Percentiles rank a stretch among this genome's conserved stretches.
Conservation (phyloP, 2,888 invertebrate species). For the Deroplatys truncata region DNA sequence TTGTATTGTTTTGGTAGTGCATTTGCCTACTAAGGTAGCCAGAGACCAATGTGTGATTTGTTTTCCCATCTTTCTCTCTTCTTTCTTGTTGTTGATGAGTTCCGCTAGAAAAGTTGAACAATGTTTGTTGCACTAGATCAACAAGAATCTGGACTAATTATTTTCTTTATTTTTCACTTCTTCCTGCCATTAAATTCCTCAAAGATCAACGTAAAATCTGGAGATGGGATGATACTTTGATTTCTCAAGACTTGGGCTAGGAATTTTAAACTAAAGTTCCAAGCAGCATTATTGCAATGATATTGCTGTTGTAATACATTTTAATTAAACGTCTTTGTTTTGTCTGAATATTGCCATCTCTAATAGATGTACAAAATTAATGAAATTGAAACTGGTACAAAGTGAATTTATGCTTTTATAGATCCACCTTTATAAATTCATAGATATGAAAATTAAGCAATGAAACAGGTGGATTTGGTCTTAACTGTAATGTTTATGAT, state of each 20-base stretch:
- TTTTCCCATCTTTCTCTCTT: conserved; percentile 6
- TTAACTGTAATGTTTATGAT: background rate
- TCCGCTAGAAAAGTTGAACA: conserved; percentile 24
- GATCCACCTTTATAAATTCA: background rate
- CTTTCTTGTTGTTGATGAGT: conserved; percentile 22
- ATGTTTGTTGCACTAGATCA: conserved; percentile 28
- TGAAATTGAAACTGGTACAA: background rate
- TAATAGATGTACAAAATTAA: background rate
- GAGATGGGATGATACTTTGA: background rate
- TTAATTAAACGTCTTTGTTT: background rate
- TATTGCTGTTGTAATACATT: background rate
- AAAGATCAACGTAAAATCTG: background rate
- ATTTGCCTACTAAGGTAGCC: conserved; percentile 27
- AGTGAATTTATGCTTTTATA: background rate
- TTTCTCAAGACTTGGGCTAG: background rate
- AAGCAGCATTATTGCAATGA: background rate
- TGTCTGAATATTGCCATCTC: background rate
- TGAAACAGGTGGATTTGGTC: background rate
- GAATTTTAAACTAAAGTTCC: background rate
- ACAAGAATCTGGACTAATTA: conserved; percentile 21
- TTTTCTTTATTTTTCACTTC: conserved; percentile 22
- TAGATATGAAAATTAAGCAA: background rate
- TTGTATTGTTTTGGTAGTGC: conserved; percentile 31
- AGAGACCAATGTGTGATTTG: conserved; percentile 29
- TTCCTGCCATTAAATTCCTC: background rate